Percentiles rank a stretch among this genome's conserved stretches.
Conservation (phyloP, 2,797 vertebrate species). For the Tiaroga cobitis region DNA sequence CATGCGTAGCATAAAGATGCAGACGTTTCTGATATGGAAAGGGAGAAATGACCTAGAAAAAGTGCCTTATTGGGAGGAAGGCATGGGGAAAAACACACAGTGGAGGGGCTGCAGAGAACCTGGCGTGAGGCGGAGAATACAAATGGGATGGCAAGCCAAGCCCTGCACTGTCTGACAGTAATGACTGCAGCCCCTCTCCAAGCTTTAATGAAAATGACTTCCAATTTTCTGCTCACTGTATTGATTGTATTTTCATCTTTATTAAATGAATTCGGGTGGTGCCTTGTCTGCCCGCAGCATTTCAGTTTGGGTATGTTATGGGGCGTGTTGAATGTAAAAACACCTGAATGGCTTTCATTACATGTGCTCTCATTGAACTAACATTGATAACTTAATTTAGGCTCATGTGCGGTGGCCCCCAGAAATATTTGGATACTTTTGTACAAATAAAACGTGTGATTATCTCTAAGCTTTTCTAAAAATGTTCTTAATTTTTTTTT, state of each 20-base stretch:
- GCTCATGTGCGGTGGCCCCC: background rate
- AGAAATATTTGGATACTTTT: background rate
- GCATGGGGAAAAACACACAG: constrained; percentile 49
- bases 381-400: constrained; percentile 46
- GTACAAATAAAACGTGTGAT: background rate
- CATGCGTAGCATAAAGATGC: constrained; percentile 50
- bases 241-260: constrained; percentile 84
- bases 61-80: constrained; percentile 63
- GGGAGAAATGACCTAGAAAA: constrained; percentile 62
- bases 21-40: constrained; percentile 43
- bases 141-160: constrained; percentile 73
- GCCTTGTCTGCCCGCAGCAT: constrained; percentile 46
- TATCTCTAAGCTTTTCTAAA: background rate
- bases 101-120: constrained; percentile 68
- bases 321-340: constrained; percentile 52
- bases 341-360: constrained; percentile 32
- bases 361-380: constrained; percentile 44
- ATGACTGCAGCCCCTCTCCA: constrained; percentile 77
- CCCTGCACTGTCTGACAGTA: constrained; percentile 74
- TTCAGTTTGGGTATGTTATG: constrained; percentile 23
- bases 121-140: constrained; percentile 76
- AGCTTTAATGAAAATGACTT: constrained; percentile 83
- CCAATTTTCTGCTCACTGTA: constrained; percentile 79
- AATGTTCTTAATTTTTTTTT: background rate
- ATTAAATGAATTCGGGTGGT: constrained; percentile 74